A percentile compares a stretch with the other conserved stretches of the same genome.
Evolutionary conservation across 2,113 vertebrate species (phyloP).

Genomic region (Paradoxurus hermaphroditus): DNA sequence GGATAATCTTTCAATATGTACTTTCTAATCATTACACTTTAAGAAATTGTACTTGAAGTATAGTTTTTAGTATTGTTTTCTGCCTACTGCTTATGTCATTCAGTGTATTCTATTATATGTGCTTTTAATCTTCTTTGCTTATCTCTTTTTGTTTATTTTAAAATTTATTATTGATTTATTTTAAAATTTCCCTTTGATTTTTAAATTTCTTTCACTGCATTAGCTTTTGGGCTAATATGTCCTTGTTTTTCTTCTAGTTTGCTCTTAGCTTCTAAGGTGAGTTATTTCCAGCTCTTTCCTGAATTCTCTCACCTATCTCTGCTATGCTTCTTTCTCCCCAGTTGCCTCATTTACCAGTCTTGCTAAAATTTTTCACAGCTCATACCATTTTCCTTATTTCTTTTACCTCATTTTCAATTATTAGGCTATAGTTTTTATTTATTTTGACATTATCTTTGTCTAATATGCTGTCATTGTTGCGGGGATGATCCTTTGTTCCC

Average conservation of each 20-base stretch:
- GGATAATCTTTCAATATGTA: background rate
- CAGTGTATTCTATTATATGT: background rate
- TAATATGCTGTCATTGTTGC: background rate
- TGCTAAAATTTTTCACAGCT: background rate
- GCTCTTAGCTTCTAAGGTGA: background rate
- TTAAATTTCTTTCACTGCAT: background rate
- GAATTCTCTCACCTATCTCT: background rate
- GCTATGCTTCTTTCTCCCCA: background rate
- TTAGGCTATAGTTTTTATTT: background rate
- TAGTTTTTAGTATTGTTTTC: background rate
- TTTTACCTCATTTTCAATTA: background rate
- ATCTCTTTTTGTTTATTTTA: background rate
- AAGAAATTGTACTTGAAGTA: background rate
- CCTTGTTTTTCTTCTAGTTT: background rate
- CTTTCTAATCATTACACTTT: background rate
- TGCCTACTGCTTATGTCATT: background rate
- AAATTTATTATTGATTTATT: background rate
- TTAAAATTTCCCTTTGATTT: background rate
- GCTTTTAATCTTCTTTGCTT: background rate
- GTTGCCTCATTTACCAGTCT: background rate
- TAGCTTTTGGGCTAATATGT: background rate
- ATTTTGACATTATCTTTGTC: background rate
- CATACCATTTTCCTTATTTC: background rate
- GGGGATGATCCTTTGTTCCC: background rate
- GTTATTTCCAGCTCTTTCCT: background rate